Evolutionary conservation across 2,888 invertebrate species (phyloP).

Genomic region (Phengaris arion): DNA sequence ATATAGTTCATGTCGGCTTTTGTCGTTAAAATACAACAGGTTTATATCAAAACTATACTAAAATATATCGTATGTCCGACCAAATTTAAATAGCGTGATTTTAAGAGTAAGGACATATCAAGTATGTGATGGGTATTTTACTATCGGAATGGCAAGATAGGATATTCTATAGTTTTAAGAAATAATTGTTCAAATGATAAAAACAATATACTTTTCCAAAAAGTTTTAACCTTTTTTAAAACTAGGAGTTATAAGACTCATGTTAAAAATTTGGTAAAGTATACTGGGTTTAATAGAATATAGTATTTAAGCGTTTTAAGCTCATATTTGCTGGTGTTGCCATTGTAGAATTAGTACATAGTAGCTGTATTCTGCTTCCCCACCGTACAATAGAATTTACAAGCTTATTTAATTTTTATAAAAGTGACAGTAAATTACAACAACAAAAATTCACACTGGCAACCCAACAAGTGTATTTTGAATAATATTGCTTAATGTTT

Average conservation of each 20-base stretch:
- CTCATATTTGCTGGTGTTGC: slow-evolving; percentile 59
- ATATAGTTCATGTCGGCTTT: background rate
- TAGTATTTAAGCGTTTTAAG: slow-evolving; percentile 55
- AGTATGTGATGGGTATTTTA: slow-evolving; percentile 44
- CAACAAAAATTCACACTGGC: slow-evolving; percentile 47
- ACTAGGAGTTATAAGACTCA: background rate
- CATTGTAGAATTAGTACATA: slow-evolving; percentile 44
- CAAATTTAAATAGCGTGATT: slow-evolving; percentile 23
- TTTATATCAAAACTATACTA: slow-evolving; percentile 18
- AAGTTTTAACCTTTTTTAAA: slow-evolving; percentile 5
- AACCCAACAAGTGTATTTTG: slow-evolving; percentile 58
- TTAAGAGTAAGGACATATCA: slow-evolving; percentile 55
- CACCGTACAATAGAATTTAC: slow-evolving; percentile 43
- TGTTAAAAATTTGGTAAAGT: slow-evolving; percentile 9
- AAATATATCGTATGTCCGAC: slow-evolving; percentile 35
- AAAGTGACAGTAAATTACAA: slow-evolving; percentile 35
- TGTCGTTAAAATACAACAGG: background rate
- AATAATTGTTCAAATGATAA: slow-evolving; percentile 39
- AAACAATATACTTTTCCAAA: slow-evolving; percentile 30
- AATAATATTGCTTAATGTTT: slow-evolving; percentile 72
- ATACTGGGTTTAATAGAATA: slow-evolving; percentile 13
- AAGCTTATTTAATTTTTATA: slow-evolving; percentile 65
- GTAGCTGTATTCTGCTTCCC: background rate
- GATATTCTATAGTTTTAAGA: slow-evolving; percentile 56
- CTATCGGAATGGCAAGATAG: slow-evolving; percentile 54